Evolutionary conservation across 1,140 invertebrate genomes (phyloP), one percentile per base, ranked within the genome.

Genomic region (Ericerus pela): DNA sequence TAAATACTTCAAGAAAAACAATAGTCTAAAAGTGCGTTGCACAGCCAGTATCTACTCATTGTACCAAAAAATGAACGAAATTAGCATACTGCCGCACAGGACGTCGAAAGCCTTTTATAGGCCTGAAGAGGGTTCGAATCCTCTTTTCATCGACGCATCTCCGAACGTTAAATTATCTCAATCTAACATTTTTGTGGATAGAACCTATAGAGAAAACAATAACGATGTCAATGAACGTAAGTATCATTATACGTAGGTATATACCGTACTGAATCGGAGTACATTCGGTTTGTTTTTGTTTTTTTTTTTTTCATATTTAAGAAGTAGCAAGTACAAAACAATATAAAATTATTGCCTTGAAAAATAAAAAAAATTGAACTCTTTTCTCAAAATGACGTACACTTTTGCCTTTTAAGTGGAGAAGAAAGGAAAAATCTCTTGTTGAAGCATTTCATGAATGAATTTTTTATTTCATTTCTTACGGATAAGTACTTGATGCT

Each of bases 31-130:
- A 47, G 20, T 47, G 14, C 11, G 20, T 3, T 47, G 41, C 14
- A 47, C 41, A 18, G 41, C 41, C 41, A 47, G 41, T 14, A 47
- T 47, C 10, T 47, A 47, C 41, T 22, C 41, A 10, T 24, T 47
- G 4, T 47, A 47, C 26, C 41, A 47, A 47, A 20, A 47, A 47
- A 5, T 24, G 20, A 47, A 20, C 41, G 20, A 20, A 20, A 47
- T 20, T 24, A 16, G 2, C 14, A 47, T 47, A 10, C 2, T 22
- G 16, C 41, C 12, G 16, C 20, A 47, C 36, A 20, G 41, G 41
- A 18, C 20, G 2, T 8, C 8, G 11, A 47, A 47, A 22, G 2
- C 3, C 20, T 4, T 47, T 2, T 24, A 47, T 16, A 47, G 11
- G 20, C 41, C 41, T 3, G 3, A 47, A 47, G 20, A 10, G 16